Percentiles rank a stretch among this genome's conserved stretches.
phyloP scores from a whole-genome alignment of 1,140 invertebrate species.

The Vanessa tameamea region DNA sequence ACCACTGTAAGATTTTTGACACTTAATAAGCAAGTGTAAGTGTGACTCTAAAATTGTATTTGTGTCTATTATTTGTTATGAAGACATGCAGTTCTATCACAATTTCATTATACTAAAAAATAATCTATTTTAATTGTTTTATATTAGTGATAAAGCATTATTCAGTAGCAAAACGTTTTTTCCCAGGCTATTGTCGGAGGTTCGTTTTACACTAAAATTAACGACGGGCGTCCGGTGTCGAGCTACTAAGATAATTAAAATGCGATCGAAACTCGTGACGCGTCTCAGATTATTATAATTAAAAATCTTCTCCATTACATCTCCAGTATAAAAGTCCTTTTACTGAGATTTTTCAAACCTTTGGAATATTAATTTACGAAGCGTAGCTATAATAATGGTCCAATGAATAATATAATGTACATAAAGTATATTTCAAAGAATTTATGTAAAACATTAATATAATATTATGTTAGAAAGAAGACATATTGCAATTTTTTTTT shows the following conservation, averaged over 20 bases:
- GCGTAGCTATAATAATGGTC: too few relatives aligned
- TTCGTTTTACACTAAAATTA: constrained; percentile 63
- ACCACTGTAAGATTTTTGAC: too few relatives aligned
- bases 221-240: constrained; percentile 41
- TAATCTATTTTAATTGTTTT: neutral
- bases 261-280: constrained; percentile 24
- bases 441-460: too few relatives aligned
- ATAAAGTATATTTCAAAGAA: too few relatives aligned
- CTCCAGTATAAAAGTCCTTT: constrained; percentile 5
- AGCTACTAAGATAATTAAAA: constrained; percentile 32
- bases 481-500: too few relatives aligned
- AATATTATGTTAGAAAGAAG: too few relatives aligned
- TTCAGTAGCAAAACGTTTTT: constrained; percentile 2
- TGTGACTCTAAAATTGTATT: too few relatives aligned
- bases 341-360: neutral
- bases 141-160: neutral
- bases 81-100: neutral
- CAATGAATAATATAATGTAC: too few relatives aligned
- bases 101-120: neutral
- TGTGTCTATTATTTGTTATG: too few relatives aligned
- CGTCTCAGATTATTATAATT: constrained; percentile 31
- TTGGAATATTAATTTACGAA: too few relatives aligned
- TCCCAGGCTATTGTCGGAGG: constrained; percentile 20
- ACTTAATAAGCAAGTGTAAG: too few relatives aligned
- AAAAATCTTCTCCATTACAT: constrained; percentile 31